Evolutionary conservation across 2,797 vertebrate species (phyloP).

Genomic region (Pelodytes ibericus): DNA sequence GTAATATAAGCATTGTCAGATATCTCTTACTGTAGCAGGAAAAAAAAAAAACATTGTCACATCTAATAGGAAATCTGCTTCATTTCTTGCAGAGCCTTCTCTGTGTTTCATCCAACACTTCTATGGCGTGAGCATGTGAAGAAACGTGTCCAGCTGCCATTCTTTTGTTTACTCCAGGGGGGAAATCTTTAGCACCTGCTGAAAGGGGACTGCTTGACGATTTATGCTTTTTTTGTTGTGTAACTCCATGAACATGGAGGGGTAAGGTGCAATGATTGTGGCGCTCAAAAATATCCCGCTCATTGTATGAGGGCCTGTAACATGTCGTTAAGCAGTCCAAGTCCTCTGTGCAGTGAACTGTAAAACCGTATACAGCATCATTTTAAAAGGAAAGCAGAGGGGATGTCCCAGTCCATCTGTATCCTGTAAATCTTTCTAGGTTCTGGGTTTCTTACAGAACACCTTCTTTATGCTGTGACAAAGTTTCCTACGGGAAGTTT

Average conservation of each 20-base stretch:
- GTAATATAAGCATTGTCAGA: conserved; percentile 15
- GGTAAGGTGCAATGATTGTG: conserved; percentile 32
- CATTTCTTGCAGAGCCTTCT: conserved; percentile 37
- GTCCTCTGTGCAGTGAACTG: conserved; percentile 7
- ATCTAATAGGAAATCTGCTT: conserved; percentile 47
- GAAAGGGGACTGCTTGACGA: conserved; percentile 38
- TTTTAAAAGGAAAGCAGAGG: conserved; percentile 32
- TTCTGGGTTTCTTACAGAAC: conserved; percentile 46
- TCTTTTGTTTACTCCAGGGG: conserved; percentile 32
- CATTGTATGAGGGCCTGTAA: conserved; percentile 32
- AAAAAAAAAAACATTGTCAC: conserved; percentile 25
- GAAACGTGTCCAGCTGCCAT: conserved; percentile 47
- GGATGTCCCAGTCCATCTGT: conserved; percentile 52
- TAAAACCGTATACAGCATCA: conserved; percentile 24
- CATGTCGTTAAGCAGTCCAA: conserved; percentile 37
- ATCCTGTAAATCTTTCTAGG: conserved; percentile 46
- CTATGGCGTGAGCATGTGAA: conserved; percentile 19
- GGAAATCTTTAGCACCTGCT: conserved; percentile 41
- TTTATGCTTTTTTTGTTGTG: conserved; percentile 32
- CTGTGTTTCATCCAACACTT: conserved; percentile 44
- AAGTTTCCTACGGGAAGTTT: conserved; percentile 51
- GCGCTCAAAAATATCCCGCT: conserved; percentile 21
- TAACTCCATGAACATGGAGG: conserved; percentile 25
- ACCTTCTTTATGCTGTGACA: conserved; percentile 55
- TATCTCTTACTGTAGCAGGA: conserved; percentile 12